Conservation (phyloP, 2,797 vertebrate genomes). For the Cottoperca gobio region DNA sequence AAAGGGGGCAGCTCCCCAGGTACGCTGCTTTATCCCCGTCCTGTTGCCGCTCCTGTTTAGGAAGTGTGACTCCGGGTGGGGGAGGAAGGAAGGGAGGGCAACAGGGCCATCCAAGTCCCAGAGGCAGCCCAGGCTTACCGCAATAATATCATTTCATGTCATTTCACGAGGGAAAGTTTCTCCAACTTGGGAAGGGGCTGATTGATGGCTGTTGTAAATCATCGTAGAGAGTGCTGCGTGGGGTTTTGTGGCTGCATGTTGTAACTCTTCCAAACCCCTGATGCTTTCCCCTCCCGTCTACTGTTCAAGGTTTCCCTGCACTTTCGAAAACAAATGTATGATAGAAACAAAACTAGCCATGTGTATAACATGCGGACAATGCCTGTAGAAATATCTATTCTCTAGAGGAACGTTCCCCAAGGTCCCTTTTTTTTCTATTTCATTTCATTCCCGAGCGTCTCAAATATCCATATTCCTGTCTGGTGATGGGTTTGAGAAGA, state of each 20-base stretch:
- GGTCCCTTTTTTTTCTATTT: neutral
- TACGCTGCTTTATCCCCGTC: conserved; percentile 56
- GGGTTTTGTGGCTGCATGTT: conserved; percentile 43
- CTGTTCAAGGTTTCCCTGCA: neutral
- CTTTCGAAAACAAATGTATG: conserved; percentile 13
- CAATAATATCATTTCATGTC: conserved; percentile 71
- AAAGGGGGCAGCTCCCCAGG: conserved; percentile 62
- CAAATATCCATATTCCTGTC: neutral
- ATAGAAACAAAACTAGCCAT: neutral
- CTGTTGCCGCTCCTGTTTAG: conserved; percentile 58
- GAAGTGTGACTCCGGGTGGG: conserved; percentile 11
- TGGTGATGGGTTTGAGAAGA: neutral
- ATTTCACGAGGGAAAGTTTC: conserved; percentile 68
- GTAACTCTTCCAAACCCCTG: neutral
- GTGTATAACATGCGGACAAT: neutral
- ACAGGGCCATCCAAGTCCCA: conserved; percentile 44
- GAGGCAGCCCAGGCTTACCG: conserved; percentile 32
- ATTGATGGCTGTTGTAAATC: conserved; percentile 77
- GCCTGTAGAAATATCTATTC: neutral
- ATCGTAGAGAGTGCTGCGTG: conserved; percentile 53
- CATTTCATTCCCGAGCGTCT: neutral
- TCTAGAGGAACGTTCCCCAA: neutral
- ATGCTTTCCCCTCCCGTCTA: neutral
- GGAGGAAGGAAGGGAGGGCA: conserved; percentile 4
- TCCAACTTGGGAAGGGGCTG: conserved; percentile 57